Evolutionary conservation across 2,797 vertebrate species (phyloP), one percentile per base, ranked within the genome.

Genomic region (Cryptoprocta ferox): DNA sequence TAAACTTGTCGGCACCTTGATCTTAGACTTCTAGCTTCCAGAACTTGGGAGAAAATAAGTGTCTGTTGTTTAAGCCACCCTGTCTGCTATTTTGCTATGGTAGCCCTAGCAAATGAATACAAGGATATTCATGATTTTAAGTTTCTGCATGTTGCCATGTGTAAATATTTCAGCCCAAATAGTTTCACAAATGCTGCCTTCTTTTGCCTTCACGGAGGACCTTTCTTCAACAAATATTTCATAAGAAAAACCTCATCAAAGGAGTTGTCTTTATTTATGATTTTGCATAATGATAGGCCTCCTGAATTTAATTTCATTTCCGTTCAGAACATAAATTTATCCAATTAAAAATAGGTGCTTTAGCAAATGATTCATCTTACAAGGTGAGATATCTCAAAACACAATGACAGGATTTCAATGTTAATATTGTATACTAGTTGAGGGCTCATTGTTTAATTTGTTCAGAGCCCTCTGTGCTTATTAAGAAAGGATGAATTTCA

Each of bases 331-430:
- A 80, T 94, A 93, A 92, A 95, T 97, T 95, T 94, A 95, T 92
- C 89, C 82, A 92, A 96, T 96, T 97, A 94, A 96, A 98, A 96
- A 91, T 91, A 96, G 82, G 73, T 87, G 93, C 92, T 96, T 97
- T 84, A 83, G 79, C 48, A 94, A 97, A 92, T 89, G 93, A 87
- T 56, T 96, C 59, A 93, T 53, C 61, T 73, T 90, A 56, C 66
- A 96, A 94, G 79, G 30, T 87, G 88, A 95, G 63, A 92, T 92
- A 85, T 86, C 91, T 79, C 63, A 86, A 95, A 97, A 97, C 88
- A 76, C 24, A 92, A 89, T 92, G 87, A 97, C 6, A 89, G 65
- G 82, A 94, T 89, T 95, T 83, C 68, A 80, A 9, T 66, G 65
- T 97, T 94, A 96, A 91, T 94, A 97, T 91, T 93, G 56, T 90